phyloP scores from a whole-genome alignment of 2,888 invertebrate genomes.

The Dermolepida albohirtum region DNA sequence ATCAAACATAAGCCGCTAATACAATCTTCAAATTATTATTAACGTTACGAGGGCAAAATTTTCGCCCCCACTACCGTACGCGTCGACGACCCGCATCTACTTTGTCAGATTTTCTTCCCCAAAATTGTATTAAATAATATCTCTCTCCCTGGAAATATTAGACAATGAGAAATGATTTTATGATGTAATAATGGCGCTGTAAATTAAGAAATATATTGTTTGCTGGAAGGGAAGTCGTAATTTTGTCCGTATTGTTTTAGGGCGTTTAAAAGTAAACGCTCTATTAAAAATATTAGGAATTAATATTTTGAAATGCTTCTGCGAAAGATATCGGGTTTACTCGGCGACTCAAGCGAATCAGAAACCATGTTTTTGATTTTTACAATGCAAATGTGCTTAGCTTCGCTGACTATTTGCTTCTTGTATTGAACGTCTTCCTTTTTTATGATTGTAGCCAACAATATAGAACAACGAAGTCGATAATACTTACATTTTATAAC shows the following conservation, averaged over 20 bases:
- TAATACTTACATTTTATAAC: no score
- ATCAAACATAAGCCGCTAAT: background rate
- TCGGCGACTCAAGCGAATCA: no score
- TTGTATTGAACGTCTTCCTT: no score
- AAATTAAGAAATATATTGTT: constrained; percentile 14
- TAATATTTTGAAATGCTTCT: no score
- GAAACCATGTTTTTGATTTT: no score
- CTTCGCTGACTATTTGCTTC: no score
- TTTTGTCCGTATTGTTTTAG: constrained; percentile 2
- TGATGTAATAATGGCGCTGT: constrained; percentile 1
- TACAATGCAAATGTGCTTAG: no score
- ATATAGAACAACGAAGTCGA: no score
- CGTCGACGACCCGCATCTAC: background rate
- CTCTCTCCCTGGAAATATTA: background rate
- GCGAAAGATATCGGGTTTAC: no score
- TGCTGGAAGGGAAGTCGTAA: background rate
- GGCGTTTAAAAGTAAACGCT: background rate
- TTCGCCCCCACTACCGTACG: background rate
- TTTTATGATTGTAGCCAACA: no score
- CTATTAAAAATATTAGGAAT: background rate
- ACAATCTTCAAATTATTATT: constrained; percentile 7
- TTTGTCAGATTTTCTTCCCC: constrained; percentile 6
- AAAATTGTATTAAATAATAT: constrained; percentile 4
- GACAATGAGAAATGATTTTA: constrained; percentile 3
- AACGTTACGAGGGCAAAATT: background rate